Conservation (phyloP, 1,140 invertebrate species). For the Cherax destructor region DNA sequence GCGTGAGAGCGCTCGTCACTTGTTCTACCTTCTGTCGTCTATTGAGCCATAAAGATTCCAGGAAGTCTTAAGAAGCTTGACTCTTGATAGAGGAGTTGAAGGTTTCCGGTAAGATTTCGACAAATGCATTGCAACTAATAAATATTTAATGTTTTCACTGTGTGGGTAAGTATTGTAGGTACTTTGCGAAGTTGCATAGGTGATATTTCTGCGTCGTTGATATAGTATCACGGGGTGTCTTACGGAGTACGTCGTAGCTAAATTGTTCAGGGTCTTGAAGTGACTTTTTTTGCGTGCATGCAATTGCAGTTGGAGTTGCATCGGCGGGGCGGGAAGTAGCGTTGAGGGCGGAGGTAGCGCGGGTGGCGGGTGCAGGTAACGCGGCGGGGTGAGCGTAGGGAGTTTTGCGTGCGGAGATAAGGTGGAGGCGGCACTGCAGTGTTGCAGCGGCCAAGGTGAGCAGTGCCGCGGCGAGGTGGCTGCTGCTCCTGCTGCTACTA, state of each 20-base stretch:
- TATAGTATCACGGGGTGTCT: neutral
- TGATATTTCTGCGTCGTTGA: neutral
- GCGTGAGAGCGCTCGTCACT: neutral
- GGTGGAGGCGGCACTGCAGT: conserved; percentile 50
- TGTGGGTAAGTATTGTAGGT: conserved; percentile 3
- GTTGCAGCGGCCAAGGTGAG: conserved; percentile 63
- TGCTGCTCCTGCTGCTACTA: conserved; percentile 50
- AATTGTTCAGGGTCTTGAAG: neutral
- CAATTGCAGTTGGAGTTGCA: conserved; percentile 46
- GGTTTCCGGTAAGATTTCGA: conserved; percentile 11
- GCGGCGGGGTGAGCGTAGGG: conserved; percentile 56
- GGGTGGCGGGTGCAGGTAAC: conserved; percentile 48
- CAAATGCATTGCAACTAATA: neutral
- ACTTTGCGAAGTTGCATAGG: neutral
- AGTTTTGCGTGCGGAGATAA: conserved; percentile 64
- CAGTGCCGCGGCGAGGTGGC: conserved; percentile 51
- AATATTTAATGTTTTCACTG: neutral
- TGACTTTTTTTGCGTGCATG: conserved; percentile 3
- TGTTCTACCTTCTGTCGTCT: conserved; percentile 28
- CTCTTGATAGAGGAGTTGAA: neutral
- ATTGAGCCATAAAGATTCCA: conserved; percentile 32
- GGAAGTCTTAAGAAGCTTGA: conserved; percentile 21
- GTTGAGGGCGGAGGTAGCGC: conserved; percentile 53
- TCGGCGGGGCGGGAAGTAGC: conserved; percentile 43
- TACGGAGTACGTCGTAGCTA: neutral